A percentile compares a stretch with the other conserved stretches of the same genome.
Evolutionary conservation across 2,888 invertebrate genomes (phyloP).

Genomic region (Eretmocerus hayati): DNA sequence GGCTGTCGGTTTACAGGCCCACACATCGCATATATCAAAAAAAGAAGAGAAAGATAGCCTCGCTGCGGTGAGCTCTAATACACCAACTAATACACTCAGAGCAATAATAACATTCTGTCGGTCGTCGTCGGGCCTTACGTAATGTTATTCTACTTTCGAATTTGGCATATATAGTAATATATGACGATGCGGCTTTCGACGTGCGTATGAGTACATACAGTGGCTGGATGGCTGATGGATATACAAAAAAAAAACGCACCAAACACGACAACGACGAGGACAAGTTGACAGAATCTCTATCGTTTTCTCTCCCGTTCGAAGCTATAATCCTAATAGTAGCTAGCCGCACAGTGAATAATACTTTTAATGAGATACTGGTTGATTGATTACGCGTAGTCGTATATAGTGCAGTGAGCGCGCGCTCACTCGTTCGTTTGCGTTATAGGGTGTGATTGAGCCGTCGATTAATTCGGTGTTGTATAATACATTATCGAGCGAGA

Average conservation of each 20-base stretch:
- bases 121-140: background rate
- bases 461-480: constrained; percentile 19
- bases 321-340: too few species aligned
- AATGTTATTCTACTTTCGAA: constrained; percentile 21
- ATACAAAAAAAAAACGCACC: too few species aligned
- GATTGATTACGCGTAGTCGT: constrained; percentile 14
- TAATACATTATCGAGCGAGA: constrained; percentile 3
- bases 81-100: too few species aligned
- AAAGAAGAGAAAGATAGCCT: too few species aligned
- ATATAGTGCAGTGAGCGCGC: too few species aligned
- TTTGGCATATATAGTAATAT: constrained; percentile 18
- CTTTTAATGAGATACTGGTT: constrained; percentile 18
- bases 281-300: constrained; percentile 8
- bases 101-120: too few species aligned
- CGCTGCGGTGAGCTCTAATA: too few species aligned
- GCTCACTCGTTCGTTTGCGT: too few species aligned
- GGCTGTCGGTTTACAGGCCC: too few species aligned
- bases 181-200: background rate
- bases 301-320: background rate
- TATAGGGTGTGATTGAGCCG: constrained; percentile 20
- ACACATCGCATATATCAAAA: too few species aligned
- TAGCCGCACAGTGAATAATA: too few species aligned
- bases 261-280: background rate
- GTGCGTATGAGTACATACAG: background rate
- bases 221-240: too few species aligned